phyloP scores from a whole-genome alignment of 1,140 invertebrate genomes.

The Oncopodura yosiiana region DNA sequence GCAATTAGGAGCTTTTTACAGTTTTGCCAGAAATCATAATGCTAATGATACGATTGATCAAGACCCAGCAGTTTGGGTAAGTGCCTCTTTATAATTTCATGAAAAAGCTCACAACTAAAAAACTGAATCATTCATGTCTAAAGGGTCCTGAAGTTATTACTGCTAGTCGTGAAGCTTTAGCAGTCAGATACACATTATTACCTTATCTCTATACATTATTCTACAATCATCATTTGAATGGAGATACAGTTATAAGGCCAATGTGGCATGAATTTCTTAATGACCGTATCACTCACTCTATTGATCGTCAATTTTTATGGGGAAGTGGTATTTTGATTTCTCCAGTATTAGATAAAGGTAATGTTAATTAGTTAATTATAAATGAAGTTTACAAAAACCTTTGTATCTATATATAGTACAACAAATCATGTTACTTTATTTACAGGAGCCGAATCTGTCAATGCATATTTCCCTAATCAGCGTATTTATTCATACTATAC shows the following conservation, averaged over 20 bases:
- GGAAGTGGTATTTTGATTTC: constrained; percentile 36
- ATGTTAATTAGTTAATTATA: constrained; percentile 15
- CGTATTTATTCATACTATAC: constrained; percentile 43
- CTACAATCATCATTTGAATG: constrained; percentile 35
- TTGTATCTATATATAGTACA: too few species aligned
- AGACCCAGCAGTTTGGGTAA: constrained; percentile 36
- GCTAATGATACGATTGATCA: constrained; percentile 35
- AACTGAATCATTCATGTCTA: constrained; percentile 34
- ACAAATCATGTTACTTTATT: too few species aligned
- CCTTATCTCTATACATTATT: constrained; percentile 47
- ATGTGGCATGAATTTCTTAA: constrained; percentile 38
- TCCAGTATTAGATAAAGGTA: constrained; percentile 35
- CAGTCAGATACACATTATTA: constrained; percentile 43
- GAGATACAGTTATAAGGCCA: constrained; percentile 35
- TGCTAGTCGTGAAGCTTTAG: constrained; percentile 36
- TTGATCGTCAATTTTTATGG: constrained; percentile 38
- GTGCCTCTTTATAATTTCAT: too few species aligned
- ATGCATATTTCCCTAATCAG: constrained; percentile 41
- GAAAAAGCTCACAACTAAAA: too few species aligned
- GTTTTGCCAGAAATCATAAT: constrained; percentile 40
- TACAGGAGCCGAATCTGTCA: constrained; percentile 23
- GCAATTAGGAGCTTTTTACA: constrained; percentile 45
- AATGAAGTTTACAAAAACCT: too few species aligned
- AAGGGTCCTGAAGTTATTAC: constrained; percentile 35
- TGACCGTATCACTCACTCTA: constrained; percentile 32